Percentiles rank a stretch among this genome's conserved stretches.
These are phyloP conservation scores for Drosophila lini DNA, from an alignment of 1,140 invertebrate species.

Conservation along the genomic window DNA sequence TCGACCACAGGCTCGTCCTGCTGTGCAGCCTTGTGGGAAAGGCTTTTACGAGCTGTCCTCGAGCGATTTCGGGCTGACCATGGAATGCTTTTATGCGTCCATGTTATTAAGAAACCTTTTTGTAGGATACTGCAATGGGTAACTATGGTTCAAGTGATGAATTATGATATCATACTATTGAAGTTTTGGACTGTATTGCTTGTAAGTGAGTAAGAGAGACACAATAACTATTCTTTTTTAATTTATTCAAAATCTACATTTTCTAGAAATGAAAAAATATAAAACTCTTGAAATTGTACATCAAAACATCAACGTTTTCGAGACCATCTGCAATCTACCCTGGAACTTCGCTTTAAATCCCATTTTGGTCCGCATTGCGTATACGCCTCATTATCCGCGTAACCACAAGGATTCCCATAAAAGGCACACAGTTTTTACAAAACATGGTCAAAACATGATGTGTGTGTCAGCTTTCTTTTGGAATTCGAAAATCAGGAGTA, in stretches of 20 bases:
- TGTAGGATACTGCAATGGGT: background rate
- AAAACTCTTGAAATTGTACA: background rate
- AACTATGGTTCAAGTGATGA: background rate
- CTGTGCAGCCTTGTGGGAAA: conserved; percentile 22
- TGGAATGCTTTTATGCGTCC: conserved; percentile 39
- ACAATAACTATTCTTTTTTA: background rate
- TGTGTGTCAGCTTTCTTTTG: conserved; percentile 32
- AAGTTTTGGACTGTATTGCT: background rate
- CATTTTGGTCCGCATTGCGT: conserved; percentile 28
- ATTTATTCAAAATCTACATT: too few relatives aligned
- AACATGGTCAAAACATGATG: conserved; percentile 41
- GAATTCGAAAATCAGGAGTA: conserved; percentile 4
- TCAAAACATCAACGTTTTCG: background rate
- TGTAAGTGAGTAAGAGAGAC: background rate
- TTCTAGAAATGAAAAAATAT: background rate
- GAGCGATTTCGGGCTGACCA: conserved; percentile 34
- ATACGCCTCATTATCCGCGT: conserved; percentile 51
- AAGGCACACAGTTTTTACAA: conserved; percentile 30
- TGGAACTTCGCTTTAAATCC: conserved; percentile 13
- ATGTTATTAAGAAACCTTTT: conserved; percentile 2
- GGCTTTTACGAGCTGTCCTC: conserved; percentile 37
- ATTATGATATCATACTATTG: background rate
- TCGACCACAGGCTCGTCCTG: conserved; percentile 12
- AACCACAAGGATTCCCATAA: conserved; percentile 44
- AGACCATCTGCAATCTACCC: background rate